Conservation (phyloP, 2,113 vertebrate species). For the Leucoraja erinaceus region DNA sequence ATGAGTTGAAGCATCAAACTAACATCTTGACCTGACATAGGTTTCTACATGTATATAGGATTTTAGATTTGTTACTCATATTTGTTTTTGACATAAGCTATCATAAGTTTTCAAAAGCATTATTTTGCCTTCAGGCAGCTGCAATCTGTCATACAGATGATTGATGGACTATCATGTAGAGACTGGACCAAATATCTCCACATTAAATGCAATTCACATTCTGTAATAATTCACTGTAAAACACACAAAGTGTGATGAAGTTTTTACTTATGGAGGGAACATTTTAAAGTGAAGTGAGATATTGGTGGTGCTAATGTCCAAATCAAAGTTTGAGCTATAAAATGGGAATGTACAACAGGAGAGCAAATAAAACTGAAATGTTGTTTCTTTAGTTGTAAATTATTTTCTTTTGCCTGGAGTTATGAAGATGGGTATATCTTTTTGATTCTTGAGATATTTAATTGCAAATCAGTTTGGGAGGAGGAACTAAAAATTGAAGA, state of each 20-base stretch:
- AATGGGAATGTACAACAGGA: neutral
- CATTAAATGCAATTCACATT: neutral
- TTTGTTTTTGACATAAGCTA: neutral
- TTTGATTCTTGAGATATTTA: neutral
- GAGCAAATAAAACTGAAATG: neutral
- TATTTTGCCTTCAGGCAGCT: neutral
- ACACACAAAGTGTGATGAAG: neutral
- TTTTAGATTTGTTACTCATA: neutral
- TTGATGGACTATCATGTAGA: neutral
- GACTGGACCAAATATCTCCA: neutral
- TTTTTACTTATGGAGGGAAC: neutral
- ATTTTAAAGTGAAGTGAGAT: neutral
- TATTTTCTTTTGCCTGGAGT: neutral
- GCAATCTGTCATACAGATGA: neutral
- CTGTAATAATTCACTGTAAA: neutral
- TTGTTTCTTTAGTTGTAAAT: neutral
- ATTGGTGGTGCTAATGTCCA: neutral
- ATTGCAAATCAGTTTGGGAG: neutral
- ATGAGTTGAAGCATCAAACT: neutral
- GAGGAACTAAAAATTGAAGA: neutral
- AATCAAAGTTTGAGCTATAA: neutral
- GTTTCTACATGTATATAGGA: neutral
- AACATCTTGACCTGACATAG: neutral
- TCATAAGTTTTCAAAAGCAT: neutral
- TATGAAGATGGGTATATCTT: neutral